A percentile compares a stretch with the other conserved stretches of the same genome.
Evolutionary conservation across 1,140 invertebrate genomes (phyloP).

Genomic region (Charaxes varanes): DNA sequence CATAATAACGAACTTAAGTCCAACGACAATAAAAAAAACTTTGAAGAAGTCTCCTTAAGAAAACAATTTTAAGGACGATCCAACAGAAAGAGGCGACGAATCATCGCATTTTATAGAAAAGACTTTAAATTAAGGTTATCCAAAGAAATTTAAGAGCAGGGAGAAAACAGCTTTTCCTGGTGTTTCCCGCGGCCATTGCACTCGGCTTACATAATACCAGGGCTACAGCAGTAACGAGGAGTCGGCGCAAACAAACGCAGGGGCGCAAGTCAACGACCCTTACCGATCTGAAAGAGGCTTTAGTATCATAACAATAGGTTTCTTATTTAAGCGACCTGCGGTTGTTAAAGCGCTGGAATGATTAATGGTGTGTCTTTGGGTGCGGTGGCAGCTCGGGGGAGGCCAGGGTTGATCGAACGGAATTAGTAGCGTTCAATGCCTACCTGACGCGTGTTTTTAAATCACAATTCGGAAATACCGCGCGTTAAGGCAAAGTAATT

Average conservation of each 20-base stretch:
- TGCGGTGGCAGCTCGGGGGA: slow-evolving; percentile 22
- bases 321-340: slow-evolving; percentile 30
- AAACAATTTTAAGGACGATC: too few relatives aligned
- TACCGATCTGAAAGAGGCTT: slow-evolving; percentile 28
- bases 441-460: slow-evolving; percentile 36
- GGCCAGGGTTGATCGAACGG: slow-evolving; percentile 61
- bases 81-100: slow-evolving; percentile 1
- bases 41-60: too few relatives aligned
- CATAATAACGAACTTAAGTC: too few relatives aligned
- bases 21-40: too few relatives aligned
- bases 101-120: not conserved
- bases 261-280: slow-evolving; percentile 26
- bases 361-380: slow-evolving; percentile 57
- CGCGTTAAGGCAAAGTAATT: slow-evolving; percentile 1
- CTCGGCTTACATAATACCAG: slow-evolving; percentile 66
- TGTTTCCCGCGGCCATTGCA: slow-evolving; percentile 64
- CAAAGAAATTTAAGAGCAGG: not conserved
- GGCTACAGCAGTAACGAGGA: slow-evolving; percentile 59
- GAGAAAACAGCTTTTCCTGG: slow-evolving; percentile 33
- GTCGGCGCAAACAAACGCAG: slow-evolving; percentile 31
- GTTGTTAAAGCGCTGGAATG: slow-evolving; percentile 38
- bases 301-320: slow-evolving; percentile 32
- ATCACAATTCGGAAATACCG: slow-evolving; percentile 3
- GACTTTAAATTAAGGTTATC: not conserved
- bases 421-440: slow-evolving; percentile 57